Percentiles rank a stretch among this genome's conserved stretches.
These are phyloP conservation scores for Callimorpha dominula DNA, from an alignment of 2,888 invertebrate species.

Conservation along the genomic window DNA sequence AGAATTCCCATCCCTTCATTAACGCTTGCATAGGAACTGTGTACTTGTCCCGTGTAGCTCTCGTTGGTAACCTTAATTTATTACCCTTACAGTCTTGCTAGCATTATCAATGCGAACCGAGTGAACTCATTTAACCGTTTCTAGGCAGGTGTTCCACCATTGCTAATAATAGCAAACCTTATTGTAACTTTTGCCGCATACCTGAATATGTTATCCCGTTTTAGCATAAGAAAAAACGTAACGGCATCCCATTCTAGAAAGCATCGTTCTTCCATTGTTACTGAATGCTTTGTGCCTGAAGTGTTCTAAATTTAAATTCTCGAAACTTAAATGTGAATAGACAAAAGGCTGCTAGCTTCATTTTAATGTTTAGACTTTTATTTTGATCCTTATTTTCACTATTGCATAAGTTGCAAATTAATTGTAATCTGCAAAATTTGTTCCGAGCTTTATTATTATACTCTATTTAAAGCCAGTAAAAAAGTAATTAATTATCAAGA, in stretches of 20 bases:
- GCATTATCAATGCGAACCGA: constrained; percentile 8
- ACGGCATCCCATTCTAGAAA: constrained; percentile 35
- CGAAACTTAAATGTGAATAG: constrained; percentile 34
- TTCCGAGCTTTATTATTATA: not conserved
- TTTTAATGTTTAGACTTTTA: not conserved
- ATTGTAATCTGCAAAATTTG: not conserved
- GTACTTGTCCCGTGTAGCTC: constrained; percentile 32
- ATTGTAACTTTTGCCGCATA: constrained; percentile 42
- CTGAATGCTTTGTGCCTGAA: constrained; percentile 21
- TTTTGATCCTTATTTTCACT: not conserved
- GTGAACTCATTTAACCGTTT: constrained; percentile 40
- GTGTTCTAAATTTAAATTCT: constrained; percentile 50
- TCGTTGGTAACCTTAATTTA: constrained; percentile 27
- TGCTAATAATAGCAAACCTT: constrained; percentile 38
- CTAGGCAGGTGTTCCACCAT: constrained; percentile 42
- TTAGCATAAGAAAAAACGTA: constrained; percentile 15
- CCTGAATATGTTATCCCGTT: constrained; percentile 33
- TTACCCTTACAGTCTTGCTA: constrained; percentile 1
- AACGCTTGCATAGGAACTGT: constrained; percentile 34
- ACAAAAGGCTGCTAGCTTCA: constrained; percentile 25
- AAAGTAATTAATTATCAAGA: not conserved
- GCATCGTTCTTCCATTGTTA: constrained; percentile 36
- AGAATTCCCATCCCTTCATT: constrained; percentile 21
- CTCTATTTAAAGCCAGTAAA: not conserved
- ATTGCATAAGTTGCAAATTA: not conserved